Conservation (phyloP, 1,140 invertebrate genomes). For the Pentalonia nigronervosa region DNA sequence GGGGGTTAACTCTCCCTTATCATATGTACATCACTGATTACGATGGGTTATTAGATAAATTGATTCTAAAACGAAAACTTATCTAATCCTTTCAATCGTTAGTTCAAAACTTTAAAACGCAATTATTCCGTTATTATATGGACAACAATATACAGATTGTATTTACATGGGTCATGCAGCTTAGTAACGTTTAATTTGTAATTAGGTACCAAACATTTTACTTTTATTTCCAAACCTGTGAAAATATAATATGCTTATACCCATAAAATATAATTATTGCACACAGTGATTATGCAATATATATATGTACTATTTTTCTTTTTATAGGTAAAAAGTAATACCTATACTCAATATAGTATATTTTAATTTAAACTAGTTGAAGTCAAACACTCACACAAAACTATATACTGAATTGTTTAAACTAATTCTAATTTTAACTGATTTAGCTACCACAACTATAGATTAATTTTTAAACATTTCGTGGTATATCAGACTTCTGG, state of each 20-base stretch:
- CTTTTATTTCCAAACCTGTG: neutral
- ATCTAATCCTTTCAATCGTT: neutral
- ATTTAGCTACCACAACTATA: neutral
- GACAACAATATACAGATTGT: neutral
- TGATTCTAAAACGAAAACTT: neutral
- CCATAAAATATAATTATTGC: too few relatives aligned
- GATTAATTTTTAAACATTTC: neutral
- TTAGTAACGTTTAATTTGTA: neutral
- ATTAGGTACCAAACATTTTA: neutral
- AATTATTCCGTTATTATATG: neutral
- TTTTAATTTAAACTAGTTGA: neutral
- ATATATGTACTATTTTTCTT: too few relatives aligned
- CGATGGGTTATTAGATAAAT: neutral
- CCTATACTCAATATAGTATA: neutral
- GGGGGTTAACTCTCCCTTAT: neutral
- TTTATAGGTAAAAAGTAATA: too few relatives aligned
- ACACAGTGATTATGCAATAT: too few relatives aligned
- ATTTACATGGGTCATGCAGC: neutral
- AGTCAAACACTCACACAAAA: neutral
- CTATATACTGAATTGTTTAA: neutral
- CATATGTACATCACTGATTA: neutral
- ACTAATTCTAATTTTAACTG: neutral
- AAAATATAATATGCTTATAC: neutral
- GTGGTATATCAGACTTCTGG: neutral
- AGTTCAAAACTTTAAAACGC: neutral